Evolutionary conservation across 2,888 invertebrate species (phyloP).

Genomic region (Cacoxenus indagator): DNA sequence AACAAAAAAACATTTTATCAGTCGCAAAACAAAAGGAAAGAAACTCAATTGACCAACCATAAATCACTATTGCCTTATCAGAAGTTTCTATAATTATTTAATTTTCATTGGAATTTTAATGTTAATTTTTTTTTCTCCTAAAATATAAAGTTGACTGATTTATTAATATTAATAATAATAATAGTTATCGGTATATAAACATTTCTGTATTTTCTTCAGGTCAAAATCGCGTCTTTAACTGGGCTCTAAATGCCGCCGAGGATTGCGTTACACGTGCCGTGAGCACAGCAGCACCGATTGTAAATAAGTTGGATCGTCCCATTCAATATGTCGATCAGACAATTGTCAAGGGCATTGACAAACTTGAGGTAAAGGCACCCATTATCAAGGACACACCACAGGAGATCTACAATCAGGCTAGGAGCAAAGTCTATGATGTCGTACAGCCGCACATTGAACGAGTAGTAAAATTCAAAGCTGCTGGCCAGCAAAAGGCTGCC

Average conservation of each 20-base stretch:
- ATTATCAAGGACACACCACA: slow-evolving; percentile 78
- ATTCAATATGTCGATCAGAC: slow-evolving; percentile 77
- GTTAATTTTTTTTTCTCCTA: too few species aligned
- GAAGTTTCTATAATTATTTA: too few species aligned
- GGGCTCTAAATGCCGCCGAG: slow-evolving; percentile 79
- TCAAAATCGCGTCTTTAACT: slow-evolving; percentile 77
- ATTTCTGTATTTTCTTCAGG: slow-evolving; percentile 69
- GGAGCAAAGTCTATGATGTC: slow-evolving; percentile 74
- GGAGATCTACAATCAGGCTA: slow-evolving; percentile 74
- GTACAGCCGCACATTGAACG: slow-evolving; percentile 73
- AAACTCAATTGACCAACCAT: too few species aligned
- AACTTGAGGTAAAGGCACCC: slow-evolving; percentile 77
- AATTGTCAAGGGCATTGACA: slow-evolving; percentile 77
- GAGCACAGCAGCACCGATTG: slow-evolving; percentile 75
- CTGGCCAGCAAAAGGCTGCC: slow-evolving; percentile 74
- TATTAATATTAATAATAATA: slow-evolving; percentile 19
- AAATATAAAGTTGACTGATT: slow-evolving; percentile 33
- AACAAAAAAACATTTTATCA: too few species aligned
- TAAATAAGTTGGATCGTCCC: slow-evolving; percentile 73
- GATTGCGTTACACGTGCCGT: slow-evolving; percentile 76
- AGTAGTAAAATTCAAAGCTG: slow-evolving; percentile 65
- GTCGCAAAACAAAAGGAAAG: too few species aligned
- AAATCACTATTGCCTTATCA: too few species aligned
- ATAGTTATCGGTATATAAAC: background rate
- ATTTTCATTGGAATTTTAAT: too few species aligned